These are phyloP conservation scores for Neogobius melanostomus DNA, from an alignment of 2,113 vertebrate species.

Conservation along the genomic window DNA sequence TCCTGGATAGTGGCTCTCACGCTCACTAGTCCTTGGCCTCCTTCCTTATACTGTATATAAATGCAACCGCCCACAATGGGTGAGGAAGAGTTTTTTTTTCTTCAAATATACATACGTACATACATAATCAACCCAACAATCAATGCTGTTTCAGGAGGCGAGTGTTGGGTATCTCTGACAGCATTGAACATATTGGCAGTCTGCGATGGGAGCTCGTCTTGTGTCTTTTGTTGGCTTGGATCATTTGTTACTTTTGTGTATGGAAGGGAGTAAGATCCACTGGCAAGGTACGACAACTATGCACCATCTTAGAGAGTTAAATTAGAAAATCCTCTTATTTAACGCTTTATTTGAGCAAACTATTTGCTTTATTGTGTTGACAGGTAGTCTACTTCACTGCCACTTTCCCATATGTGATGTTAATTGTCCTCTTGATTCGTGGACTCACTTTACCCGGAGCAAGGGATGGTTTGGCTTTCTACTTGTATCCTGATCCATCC, in stretches of 20 bases:
- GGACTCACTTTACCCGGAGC: conserved; percentile 86
- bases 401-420: conserved; percentile 88
- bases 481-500: conserved; percentile 85
- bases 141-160: conserved; percentile 59
- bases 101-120: no score
- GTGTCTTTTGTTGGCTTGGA: conserved; percentile 71
- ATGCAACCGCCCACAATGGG: no score
- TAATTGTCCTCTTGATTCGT: conserved; percentile 82
- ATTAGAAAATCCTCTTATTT: no score
- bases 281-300: conserved; percentile 62
- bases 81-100: no score
- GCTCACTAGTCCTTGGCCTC: no score
- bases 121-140: not conserved
- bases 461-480: conserved; percentile 82
- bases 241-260: conserved; percentile 75
- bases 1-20: no score
- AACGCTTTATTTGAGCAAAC: not conserved
- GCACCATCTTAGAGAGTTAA: no score
- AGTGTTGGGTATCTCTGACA: conserved; percentile 81
- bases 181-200: conserved; percentile 79
- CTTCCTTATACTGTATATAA: no score
- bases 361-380: conserved; percentile 10
- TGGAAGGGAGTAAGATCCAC: conserved; percentile 77
- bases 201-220: conserved; percentile 71
- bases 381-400: conserved; percentile 95